Evolutionary conservation across 1,140 invertebrate species (phyloP), one percentile per base, ranked within the genome.

Genomic region (Steinernema feltiae): DNA sequence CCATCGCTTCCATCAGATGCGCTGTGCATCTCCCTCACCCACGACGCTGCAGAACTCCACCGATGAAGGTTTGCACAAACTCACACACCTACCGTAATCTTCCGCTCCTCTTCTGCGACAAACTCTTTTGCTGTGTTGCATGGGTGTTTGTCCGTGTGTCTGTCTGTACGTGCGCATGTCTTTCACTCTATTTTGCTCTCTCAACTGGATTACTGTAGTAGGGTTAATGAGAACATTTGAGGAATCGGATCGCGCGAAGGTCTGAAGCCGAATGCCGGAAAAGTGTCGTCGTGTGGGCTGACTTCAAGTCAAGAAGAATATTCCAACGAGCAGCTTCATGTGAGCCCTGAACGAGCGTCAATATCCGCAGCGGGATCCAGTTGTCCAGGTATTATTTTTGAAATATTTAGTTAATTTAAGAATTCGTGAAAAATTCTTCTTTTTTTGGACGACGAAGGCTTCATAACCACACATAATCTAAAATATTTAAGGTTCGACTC

Each of bases 241-340:
- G 53, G 53, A 27, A 63, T 63, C 24, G 53, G 53, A 15, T 17
- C 12, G 12, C 7, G 24, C 2, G 53, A 63, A 27, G 53, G 53
- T 15, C 53, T 63, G 2, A 63, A 63, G 53, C 53, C 53, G 15
- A 63, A 63, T 27, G 53, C 53, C 24, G 53, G 7, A 3, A 63
- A 63, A 21, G 53, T 63, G 24, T 63, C 53, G 2, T 63, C 53
- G 24, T 63, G 53, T 63, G 53, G 53, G 24, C 53, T 63, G 53
- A 63, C 53, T 3, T 63, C 53, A 15, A 63, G 53, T 21, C 53
- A 63, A 27, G 53, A 63, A 21, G 53, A 63, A 27, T 63, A 63
- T 21, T 63, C 53, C 12, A 63, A 15, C 3, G 53, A 63, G 53
- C 53, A 63, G 53, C 53, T 63, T 21, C 53, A 63, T 21, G 53